phyloP scores from a whole-genome alignment of 2,888 invertebrate species.

The Acanthosepion lycidas region DNA sequence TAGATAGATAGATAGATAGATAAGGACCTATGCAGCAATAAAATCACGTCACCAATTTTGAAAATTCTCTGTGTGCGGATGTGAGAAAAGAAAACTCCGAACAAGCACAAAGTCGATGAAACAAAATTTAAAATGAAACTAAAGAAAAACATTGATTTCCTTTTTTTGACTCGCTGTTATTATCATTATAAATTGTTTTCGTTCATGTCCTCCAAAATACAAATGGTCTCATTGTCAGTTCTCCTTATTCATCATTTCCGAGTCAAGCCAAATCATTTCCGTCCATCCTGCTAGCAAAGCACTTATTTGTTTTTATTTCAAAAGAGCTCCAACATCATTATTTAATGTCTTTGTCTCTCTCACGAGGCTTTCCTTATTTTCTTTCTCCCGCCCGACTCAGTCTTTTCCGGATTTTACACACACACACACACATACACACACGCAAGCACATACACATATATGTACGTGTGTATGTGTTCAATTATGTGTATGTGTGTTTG shows the following conservation, averaged over 20 bases:
- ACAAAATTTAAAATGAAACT: not conserved
- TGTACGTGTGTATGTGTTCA: not conserved
- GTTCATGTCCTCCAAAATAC: not conserved
- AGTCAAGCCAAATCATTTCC: not conserved
- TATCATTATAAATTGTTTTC: not conserved
- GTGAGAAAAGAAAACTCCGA: not conserved
- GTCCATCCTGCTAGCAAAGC: not conserved
- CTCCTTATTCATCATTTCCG: not conserved
- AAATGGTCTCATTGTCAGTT: not conserved
- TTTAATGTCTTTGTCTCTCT: not conserved
- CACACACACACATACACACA: not conserved
- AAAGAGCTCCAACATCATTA: not conserved
- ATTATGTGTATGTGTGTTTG: not conserved
- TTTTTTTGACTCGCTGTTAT: not conserved
- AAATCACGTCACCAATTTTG: not conserved
- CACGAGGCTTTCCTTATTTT: not conserved
- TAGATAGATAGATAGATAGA: not conserved
- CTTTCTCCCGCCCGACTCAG: not conserved
- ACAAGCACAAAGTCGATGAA: not conserved
- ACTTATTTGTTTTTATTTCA: slow-evolving; percentile 11
- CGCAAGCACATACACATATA: not conserved
- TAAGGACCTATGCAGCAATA: not conserved
- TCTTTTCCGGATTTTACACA: no score
- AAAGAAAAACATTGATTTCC: not conserved
- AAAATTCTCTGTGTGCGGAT: not conserved